phyloP scores from a whole-genome alignment of 2,888 invertebrate species.

The Cerceris ruficornis region DNA sequence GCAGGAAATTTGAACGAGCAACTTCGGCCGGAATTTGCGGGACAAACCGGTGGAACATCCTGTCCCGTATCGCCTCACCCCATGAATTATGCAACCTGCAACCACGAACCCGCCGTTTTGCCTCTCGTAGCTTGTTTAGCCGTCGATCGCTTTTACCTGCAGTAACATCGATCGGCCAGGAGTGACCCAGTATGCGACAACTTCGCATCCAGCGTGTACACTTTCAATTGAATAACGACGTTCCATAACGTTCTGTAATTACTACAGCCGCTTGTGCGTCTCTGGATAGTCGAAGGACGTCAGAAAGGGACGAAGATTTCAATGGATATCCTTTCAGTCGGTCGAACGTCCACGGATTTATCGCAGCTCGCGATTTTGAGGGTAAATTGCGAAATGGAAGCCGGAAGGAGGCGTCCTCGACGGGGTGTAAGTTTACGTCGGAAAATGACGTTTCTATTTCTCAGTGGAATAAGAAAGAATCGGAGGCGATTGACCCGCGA shows the following conservation, averaged over 20 bases:
- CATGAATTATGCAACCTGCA: conserved; percentile 60
- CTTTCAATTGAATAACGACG: conserved; percentile 34
- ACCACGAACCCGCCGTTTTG: conserved; percentile 41
- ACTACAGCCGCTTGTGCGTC: background rate
- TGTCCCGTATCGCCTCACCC: conserved; percentile 4
- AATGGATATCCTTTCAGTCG: background rate
- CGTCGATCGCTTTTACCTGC: conserved; percentile 66
- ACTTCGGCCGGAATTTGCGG: background rate
- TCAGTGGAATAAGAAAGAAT: too few species aligned
- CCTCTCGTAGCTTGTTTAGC: conserved; percentile 58
- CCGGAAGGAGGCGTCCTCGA: too few species aligned
- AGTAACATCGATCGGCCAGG: conserved; percentile 67
- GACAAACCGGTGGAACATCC: conserved; percentile 5
- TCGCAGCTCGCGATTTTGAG: too few species aligned
- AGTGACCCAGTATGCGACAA: conserved; percentile 68
- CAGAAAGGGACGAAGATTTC: background rate
- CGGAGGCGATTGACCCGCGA: too few species aligned
- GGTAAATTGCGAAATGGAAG: too few species aligned
- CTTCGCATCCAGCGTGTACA: conserved; percentile 26
- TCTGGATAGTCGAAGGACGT: background rate
- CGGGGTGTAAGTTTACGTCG: too few species aligned
- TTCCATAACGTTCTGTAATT: background rate
- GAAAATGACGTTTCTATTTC: too few species aligned
- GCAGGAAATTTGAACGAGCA: conserved; percentile 52
- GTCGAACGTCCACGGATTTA: too few species aligned